Evolutionary conservation across 2,797 vertebrate species (phyloP), one percentile per base, ranked within the genome.

Genomic region (Periparus ater): DNA sequence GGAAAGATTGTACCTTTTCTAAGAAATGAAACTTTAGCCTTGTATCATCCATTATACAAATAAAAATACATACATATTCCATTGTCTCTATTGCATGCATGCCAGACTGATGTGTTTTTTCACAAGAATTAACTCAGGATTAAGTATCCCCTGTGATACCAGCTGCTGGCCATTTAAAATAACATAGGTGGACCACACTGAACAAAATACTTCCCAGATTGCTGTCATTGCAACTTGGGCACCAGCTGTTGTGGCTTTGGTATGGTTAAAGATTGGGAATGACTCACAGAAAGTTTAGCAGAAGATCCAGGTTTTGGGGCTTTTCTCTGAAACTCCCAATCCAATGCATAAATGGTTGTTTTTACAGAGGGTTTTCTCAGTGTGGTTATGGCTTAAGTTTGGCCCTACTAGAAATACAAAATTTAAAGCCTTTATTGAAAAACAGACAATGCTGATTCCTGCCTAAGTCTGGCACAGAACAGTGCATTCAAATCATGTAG

Each of bases 401-500:
- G 29, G 17, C 74, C 40, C 36, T 62, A 10, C 17, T 50, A 57
- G 51, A 80, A 85, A 85, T 21, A 79, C 1, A 48, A 79, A 58
- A 66, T 53, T 40, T 27, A 70, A 74, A 91, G 18, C 30, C 9
- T 84, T 82, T 73, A 7, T 67, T 78, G 45, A 44, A 66, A 73
- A 57, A 57, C 0, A 11, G 44, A 9, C 2, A 6, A 16, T 70
- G 27, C 40, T 25, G n/a, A 50, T 62, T 18, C 25, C 42, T 44
- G 34, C 57, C 79, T 42, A 50, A 57, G 53, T 42, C 75, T 65
- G 25, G 16, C 44, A 75, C 27, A 54, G 75, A 55, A 74, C 6
- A n/a, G 3, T 0, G 0, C 15, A 32, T 57, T 77, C 4, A 12
- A 47, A 21, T 68, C 0, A 13, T 80, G 51, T 17, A 38, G 58